phyloP scores from a whole-genome alignment of 2,888 invertebrate genomes.

The Drosophila borborema region DNA sequence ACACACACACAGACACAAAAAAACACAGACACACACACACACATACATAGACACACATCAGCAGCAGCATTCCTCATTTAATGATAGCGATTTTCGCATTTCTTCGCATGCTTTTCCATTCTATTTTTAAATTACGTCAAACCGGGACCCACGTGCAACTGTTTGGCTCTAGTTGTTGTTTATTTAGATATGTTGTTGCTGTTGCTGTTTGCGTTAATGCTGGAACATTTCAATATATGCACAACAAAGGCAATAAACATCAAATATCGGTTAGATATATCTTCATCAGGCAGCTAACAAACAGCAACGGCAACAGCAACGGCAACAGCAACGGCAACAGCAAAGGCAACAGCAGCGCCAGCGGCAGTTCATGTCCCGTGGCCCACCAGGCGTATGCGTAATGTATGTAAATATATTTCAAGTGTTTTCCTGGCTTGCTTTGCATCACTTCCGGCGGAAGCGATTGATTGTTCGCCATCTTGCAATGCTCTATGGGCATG shows the following conservation, averaged over 20 bases:
- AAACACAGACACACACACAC: not conserved
- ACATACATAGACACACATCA: not conserved
- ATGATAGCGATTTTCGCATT: slow-evolving; percentile 58
- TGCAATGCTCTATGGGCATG: slow-evolving; percentile 43
- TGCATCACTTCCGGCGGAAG: slow-evolving; percentile 77
- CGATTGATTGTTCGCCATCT: slow-evolving; percentile 74
- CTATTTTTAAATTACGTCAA: slow-evolving; percentile 39
- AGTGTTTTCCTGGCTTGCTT: slow-evolving; percentile 73
- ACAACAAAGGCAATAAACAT: slow-evolving; percentile 76
- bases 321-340: not conserved
- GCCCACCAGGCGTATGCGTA: slow-evolving; percentile 74
- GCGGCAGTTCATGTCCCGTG: not conserved
- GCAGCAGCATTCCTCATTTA: slow-evolving; percentile 46
- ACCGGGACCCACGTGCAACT: slow-evolving; percentile 8
- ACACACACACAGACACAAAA: not conserved
- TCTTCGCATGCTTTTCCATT: slow-evolving; percentile 30
- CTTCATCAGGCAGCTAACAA: slow-evolving; percentile 64
- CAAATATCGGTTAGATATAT: slow-evolving; percentile 80
- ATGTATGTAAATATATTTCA: slow-evolving; percentile 78
- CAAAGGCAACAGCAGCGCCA: not conserved
- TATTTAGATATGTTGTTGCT: slow-evolving; percentile 3
- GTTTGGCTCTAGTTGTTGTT: slow-evolving; percentile 7
- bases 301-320: not conserved
- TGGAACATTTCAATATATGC: slow-evolving; percentile 65
- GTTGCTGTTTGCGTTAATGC: slow-evolving; percentile 29